Base-by-base conservation (phyloP, 2,797 vertebrate genomes). In the Gambelia wislizenii region DNA sequence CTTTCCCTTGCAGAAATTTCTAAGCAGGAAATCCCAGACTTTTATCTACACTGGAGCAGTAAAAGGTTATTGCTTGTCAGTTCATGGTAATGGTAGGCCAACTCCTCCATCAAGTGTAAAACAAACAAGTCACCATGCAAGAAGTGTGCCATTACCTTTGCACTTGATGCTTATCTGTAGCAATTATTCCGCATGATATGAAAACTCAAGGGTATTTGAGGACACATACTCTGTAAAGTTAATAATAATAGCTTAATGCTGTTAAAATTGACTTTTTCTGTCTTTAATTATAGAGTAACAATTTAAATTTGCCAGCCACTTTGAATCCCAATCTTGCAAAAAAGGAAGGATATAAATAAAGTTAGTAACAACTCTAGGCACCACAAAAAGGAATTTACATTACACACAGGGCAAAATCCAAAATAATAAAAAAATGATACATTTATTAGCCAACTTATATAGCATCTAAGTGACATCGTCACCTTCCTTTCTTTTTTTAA, bases 141-240 rank as follows among this genome's bases (percentile, higher is more conserved):
- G 59, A 90, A 85, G 70, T 42, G 44, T 56, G 33, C 59, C 69
- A 67, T 91, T 80, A 93, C 91, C 91, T 91, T 94, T 93, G 91
- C 87, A 70, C 36, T 70, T 2, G 8, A 67, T 39, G 69, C 86
- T 93, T 92, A 93, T 91, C 89, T 81, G 27, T 36, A 64, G 42
- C 25, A 27, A 59, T 82, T 67, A 42, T 33, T 87, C 56, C 25
- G 72, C 83, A 49, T 54, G 56, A 77, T 49, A 87, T 59, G 18
- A 89, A 12, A 83, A 89, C 77, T 54, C 49, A 74, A 89, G 74
- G 70, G 36, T 74, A 90, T 59, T 42, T 75, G n/a, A 84, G 76
- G 84, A 72, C 59, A 89, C n/a, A 5, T 2, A 22, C 56, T 33
- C 27, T 39, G 16, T 42, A 10, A 67, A 67, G 30, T 33, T 30